Evolutionary conservation across 2,113 vertebrate genomes (phyloP), one percentile per base, ranked within the genome.

Genomic region (Limnothrissa miodon): DNA sequence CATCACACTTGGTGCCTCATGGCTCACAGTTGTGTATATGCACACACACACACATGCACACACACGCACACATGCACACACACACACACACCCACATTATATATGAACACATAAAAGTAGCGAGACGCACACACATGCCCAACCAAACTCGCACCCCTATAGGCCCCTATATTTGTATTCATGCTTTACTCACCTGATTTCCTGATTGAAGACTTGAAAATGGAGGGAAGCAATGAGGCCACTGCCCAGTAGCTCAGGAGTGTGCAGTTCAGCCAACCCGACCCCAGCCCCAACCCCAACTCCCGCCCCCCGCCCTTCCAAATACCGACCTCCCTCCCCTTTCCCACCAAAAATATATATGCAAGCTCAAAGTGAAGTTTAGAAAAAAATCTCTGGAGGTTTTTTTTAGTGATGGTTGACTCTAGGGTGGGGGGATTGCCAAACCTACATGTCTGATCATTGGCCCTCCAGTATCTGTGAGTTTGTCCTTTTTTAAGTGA

Each of bases 181-280:
- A 13, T 74, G 29, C 66, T 51, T 78, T 74, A 74, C 6, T 42
- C 66, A 82, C 78, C 87, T 83, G 78, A 88, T 87, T 89, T 93
- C 92, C 93, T 93, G 92, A 93, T 90, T 91, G 92, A 92, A 93
- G 89, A 94, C 93, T 94, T 94, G 92, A 94, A 94, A 89, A 86
- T 87, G 89, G 90, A 93, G 89, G 90, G 85, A 78, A 86, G 89
- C 85, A 86, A 74, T 86, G 84, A 85, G 84, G 89, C 87, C 86
- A 90, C 89, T 80, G 86, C 91, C 92, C 89, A 86, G 92, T 92
- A 91, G 92, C 92, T 92, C 42, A 89, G 90, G 92, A 92, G 93
- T 92, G 89, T 90, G 85, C 85, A 87, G 85, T 92, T 82, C 79
- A 42, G 90, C 87, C 87, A 86, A 85, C 33, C 66, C 5, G 87